These are phyloP conservation scores for Scaptomyza reducta DNA, from an alignment of 2,888 invertebrate species.

Conservation along the genomic window DNA sequence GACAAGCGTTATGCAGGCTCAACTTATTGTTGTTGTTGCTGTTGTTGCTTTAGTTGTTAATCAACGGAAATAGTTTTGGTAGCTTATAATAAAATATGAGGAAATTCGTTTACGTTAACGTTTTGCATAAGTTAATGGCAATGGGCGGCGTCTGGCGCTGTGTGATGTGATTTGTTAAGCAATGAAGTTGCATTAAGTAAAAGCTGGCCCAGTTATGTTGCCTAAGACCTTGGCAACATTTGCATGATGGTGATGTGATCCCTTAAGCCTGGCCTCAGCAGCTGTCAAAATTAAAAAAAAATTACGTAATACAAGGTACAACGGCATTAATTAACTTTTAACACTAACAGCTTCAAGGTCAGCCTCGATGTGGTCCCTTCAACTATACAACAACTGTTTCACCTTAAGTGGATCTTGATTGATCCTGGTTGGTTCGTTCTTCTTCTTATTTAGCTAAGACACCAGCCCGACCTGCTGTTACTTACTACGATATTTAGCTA, in stretches of 20 bases:
- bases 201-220: constrained; percentile 16
- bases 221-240: constrained; percentile 22
- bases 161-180: constrained; percentile 6
- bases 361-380: too few relatives aligned
- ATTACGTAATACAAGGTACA: constrained; percentile 20
- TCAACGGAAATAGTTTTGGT: constrained; percentile 66
- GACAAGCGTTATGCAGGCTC: constrained; percentile 48
- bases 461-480: too few relatives aligned
- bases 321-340: neutral
- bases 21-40: constrained; percentile 16
- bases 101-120: constrained; percentile 54
- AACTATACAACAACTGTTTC: too few relatives aligned
- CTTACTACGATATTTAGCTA: too few relatives aligned
- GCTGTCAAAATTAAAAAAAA: constrained; percentile 24
- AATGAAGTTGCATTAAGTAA: neutral
- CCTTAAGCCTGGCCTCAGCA: constrained; percentile 1
- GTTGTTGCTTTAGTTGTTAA: constrained; percentile 35
- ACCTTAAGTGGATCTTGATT: too few relatives aligned
- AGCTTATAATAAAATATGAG: constrained; percentile 59
- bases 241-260: neutral
- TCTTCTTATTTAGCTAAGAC: too few relatives aligned
- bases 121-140: constrained; percentile 64
- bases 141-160: constrained; percentile 27
- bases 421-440: too few relatives aligned
- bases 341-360: constrained; percentile 26